These are phyloP conservation scores for Spodoptera exigua DNA, from an alignment of 2,888 invertebrate species.

Conservation along the genomic window DNA sequence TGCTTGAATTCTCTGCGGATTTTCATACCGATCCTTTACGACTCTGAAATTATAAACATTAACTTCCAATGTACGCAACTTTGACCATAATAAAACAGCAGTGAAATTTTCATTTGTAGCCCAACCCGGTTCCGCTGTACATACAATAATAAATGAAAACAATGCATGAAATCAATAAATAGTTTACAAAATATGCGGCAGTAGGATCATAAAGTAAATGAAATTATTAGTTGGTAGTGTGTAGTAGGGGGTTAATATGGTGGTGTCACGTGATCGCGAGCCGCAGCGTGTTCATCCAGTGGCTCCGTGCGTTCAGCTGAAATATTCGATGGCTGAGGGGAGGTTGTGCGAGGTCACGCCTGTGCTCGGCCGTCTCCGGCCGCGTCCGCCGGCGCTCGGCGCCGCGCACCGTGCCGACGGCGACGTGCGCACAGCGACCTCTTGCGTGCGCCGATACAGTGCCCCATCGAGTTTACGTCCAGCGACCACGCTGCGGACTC, in stretches of 20 bases:
- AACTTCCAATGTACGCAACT: not conserved
- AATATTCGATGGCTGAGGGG: slow-evolving; percentile 81
- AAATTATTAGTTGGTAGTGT: slow-evolving; percentile 53
- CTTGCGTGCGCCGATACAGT: slow-evolving; percentile 83
- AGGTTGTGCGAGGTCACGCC: slow-evolving; percentile 87
- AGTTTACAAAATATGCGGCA: slow-evolving; percentile 26
- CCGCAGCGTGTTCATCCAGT: slow-evolving; percentile 55
- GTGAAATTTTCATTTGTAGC: slow-evolving; percentile 2
- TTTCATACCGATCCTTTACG: too few species aligned
- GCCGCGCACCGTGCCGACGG: slow-evolving; percentile 73
- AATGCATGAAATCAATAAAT: slow-evolving; percentile 35
- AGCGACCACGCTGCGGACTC: slow-evolving; percentile 84
- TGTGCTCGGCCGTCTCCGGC: slow-evolving; percentile 76
- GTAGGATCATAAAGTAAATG: slow-evolving; percentile 48
- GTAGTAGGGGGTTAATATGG: slow-evolving; percentile 60
- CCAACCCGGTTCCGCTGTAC: not conserved
- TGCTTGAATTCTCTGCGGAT: too few species aligned
- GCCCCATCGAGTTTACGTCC: slow-evolving; percentile 80
- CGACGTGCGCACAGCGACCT: slow-evolving; percentile 82
- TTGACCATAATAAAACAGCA: not conserved
- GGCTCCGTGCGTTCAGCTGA: slow-evolving; percentile 79
- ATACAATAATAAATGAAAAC: slow-evolving; percentile 29
- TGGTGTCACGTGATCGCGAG: slow-evolving; percentile 65
- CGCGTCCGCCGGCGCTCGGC: slow-evolving; percentile 73
- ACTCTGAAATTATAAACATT: too few species aligned